A percentile compares a stretch with the other conserved stretches of the same genome.
Conservation (phyloP, 2,888 invertebrate genomes). For the Leuctra nigra region DNA sequence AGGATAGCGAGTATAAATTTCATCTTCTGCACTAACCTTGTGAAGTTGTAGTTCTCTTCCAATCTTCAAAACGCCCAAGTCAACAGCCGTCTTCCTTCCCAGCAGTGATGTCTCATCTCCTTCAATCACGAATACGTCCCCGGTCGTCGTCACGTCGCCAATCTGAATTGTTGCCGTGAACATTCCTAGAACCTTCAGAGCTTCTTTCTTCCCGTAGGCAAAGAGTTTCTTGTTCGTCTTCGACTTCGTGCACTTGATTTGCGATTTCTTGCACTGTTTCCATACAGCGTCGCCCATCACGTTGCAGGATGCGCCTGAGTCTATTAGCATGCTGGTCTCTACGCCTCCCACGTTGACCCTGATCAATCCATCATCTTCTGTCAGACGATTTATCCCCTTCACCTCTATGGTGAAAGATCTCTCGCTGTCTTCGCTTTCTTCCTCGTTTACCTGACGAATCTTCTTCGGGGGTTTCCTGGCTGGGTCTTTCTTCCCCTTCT, state of each 20-base stretch:
- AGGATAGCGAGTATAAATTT: too few species aligned
- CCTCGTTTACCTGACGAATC: neutral
- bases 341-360: slow-evolving; percentile 13
- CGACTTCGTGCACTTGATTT: neutral
- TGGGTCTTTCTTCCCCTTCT: neutral
- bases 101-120: slow-evolving; percentile 5
- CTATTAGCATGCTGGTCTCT: slow-evolving; percentile 3
- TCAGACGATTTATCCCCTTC: neutral
- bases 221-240: neutral
- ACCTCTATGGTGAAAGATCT: neutral
- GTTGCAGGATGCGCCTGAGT: slow-evolving; percentile 18
- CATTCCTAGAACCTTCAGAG: slow-evolving; percentile 8
- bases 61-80: slow-evolving; percentile 13
- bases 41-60: neutral
- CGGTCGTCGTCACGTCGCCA: neutral
- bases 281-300: slow-evolving; percentile 13
- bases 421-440: neutral
- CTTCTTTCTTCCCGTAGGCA: slow-evolving; percentile 9
- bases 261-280: slow-evolving; percentile 13
- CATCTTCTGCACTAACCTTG: too few species aligned
- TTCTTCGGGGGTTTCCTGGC: neutral
- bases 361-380: too few species aligned
- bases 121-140: slow-evolving; percentile 8
- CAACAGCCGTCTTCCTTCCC: slow-evolving; percentile 16
- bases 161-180: slow-evolving; percentile 1